Evolutionary conservation across 1,140 invertebrate species (phyloP), one percentile per base, ranked within the genome.

Genomic region (Drosophila cardini): DNA sequence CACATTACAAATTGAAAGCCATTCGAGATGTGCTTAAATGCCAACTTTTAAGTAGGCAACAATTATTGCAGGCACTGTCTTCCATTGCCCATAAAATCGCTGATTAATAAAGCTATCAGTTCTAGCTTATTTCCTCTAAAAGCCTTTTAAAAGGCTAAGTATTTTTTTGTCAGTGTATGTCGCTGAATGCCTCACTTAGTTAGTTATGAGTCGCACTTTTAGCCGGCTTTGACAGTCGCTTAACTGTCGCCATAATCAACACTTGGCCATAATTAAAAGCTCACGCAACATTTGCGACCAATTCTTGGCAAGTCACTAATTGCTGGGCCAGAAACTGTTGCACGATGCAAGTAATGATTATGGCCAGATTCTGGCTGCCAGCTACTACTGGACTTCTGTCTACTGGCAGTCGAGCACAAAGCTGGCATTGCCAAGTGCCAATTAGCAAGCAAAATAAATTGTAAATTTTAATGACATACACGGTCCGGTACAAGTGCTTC

Each of bases 381-480:
- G 2, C 11, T 40, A 11, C 10, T 11, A 4, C 11, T 11, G 4
- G 36, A 4, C 36, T 40, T 40, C 36, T n/a, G 11, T 11, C 11
- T 11, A 46, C 52, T 69, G 43, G 64, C 30, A 45, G 13, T 45
- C 16, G 32, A 38, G 70, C 63, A 77, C 63, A 73, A 72, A 79
- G 76, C 46, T 21, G 69, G 70, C 61, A 72, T 64, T 73, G 83
- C 83, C 85, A 89, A 89, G 84, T 89, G 84, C 85, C 85, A 89
- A 89, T 89, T 89, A 89, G 85, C 63, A 89, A 90, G 85, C 75
- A 89, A 89, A 89, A 84, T 89, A 89, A 80, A 90, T 89, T 90
- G 80, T 81, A 89, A 76, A 90, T 89, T 89, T 80, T 90, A 89
- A 89, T 90, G 84, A 84, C 80, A 78, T 78, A 80, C 64, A 89